Evolutionary conservation across 2,888 invertebrate species (phyloP).

Genomic region (Nomada flava): DNA sequence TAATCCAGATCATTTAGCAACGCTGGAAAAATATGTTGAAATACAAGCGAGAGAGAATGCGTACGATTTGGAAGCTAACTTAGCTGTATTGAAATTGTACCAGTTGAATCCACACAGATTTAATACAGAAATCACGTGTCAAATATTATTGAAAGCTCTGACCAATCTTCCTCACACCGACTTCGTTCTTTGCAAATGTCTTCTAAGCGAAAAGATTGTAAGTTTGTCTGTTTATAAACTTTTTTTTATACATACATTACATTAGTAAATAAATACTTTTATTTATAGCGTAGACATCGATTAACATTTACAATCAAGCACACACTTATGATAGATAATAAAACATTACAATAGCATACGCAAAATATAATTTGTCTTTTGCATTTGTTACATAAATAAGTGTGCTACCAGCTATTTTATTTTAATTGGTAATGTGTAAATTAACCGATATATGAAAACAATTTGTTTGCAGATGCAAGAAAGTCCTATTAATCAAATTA

Average conservation of each 20-base stretch:
- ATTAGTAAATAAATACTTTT: background rate
- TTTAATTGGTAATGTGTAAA: background rate
- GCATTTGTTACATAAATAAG: constrained; percentile 24
- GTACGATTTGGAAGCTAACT: constrained; percentile 98
- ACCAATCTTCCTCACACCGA: constrained; percentile 99
- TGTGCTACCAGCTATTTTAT: background rate
- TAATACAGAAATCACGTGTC: constrained; percentile 93
- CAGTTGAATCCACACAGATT: constrained; percentile 97
- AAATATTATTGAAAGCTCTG: constrained; percentile 96
- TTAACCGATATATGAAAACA: background rate
- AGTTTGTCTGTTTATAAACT: constrained; percentile 64
- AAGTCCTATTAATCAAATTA: constrained; percentile 94
- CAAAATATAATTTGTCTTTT: constrained; percentile 21
- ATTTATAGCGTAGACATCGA: background rate
- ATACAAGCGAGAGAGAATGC: constrained; percentile 96
- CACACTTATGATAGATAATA: background rate
- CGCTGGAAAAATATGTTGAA: constrained; percentile 96
- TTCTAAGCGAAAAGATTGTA: constrained; percentile 92
- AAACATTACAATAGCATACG: constrained; percentile 3
- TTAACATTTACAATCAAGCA: background rate
- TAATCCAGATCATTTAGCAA: constrained; percentile 97
- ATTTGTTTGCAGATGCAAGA: constrained; percentile 88
- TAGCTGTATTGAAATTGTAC: constrained; percentile 98
- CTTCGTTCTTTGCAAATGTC: constrained; percentile 98
- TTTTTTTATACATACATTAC: background rate